A percentile compares a stretch with the other conserved stretches of the same genome.
phyloP scores from a whole-genome alignment of 2,797 vertebrate genomes.

The Poeciliopsis presidionis region DNA sequence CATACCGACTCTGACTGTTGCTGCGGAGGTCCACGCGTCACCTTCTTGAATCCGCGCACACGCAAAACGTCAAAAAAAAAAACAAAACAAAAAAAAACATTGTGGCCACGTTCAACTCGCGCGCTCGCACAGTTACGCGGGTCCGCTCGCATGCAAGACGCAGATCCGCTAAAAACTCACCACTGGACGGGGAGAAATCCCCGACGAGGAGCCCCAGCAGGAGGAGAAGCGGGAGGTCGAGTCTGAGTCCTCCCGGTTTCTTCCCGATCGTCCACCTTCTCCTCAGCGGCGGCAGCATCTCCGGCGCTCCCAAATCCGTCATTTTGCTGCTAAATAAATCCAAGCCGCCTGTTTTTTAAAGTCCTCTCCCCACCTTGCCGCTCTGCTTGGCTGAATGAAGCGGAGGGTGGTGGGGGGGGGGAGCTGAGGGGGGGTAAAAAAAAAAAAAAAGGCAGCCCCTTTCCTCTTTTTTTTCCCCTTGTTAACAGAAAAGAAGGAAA shows the following conservation, averaged over 20 bases:
- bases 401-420: constrained; percentile 65
- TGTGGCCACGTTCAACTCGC: not conserved
- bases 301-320: constrained; percentile 71
- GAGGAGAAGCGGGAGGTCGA: constrained; percentile 71
- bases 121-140: constrained; percentile 10
- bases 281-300: constrained; percentile 54
- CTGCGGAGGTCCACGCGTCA: constrained; percentile 28
- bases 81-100: not conserved
- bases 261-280: constrained; percentile 47
- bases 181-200: constrained; percentile 69
- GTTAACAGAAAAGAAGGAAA: constrained; percentile 12
- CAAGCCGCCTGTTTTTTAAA: constrained; percentile 66
- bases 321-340: constrained; percentile 75
- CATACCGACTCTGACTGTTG: constrained; percentile 23
- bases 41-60: constrained; percentile 23
- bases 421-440: not conserved
- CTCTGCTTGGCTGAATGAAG: constrained; percentile 70
- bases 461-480: constrained; percentile 42
- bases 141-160: constrained; percentile 3
- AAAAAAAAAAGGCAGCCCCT: constrained; percentile 64
- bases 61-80: constrained; percentile 24
- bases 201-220: constrained; percentile 70
- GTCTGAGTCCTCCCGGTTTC: constrained; percentile 63
- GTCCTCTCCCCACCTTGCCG: constrained; percentile 72
- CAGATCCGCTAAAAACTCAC: constrained; percentile 65